These are phyloP conservation scores for Megaceryle torquata DNA, from an alignment of 2,113 vertebrate genomes.

Conservation along the genomic window DNA sequence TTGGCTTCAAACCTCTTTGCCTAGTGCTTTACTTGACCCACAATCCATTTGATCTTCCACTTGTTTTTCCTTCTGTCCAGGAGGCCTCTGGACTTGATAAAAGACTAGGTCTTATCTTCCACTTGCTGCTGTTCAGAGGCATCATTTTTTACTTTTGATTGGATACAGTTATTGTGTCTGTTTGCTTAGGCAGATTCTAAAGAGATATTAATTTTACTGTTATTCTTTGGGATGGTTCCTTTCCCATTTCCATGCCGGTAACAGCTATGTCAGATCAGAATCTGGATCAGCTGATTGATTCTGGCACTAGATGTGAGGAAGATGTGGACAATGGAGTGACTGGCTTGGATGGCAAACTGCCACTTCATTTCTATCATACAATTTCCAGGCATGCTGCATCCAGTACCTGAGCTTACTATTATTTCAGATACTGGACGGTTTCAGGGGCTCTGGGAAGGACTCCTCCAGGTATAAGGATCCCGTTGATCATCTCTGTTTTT, in stretches of 20 bases:
- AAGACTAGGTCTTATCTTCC: conserved; percentile 10
- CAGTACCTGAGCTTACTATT: neutral
- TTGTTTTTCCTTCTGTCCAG: conserved; percentile 60
- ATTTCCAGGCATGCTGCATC: neutral
- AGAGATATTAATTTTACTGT: neutral
- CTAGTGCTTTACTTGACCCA: conserved; percentile 71
- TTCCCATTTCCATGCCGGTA: neutral
- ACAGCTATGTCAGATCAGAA: neutral
- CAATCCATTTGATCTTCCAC: conserved; percentile 76
- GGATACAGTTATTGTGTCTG: neutral
- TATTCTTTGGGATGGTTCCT: neutral
- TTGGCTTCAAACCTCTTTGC: conserved; percentile 78
- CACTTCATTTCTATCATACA: neutral
- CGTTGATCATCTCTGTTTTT: neutral
- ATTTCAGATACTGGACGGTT: neutral
- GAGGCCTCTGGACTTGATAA: conserved; percentile 4
- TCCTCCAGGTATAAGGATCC: neutral
- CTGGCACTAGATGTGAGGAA: neutral
- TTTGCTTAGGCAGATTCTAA: conserved; percentile 14
- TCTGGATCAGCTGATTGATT: neutral
- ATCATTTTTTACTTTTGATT: conserved; percentile 20
- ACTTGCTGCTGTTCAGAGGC: conserved; percentile 34
- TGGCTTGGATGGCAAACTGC: neutral
- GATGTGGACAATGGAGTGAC: neutral
- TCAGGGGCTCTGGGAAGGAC: neutral